Conservation (phyloP, 2,797 vertebrate genomes). For the Bradypus variegatus region DNA sequence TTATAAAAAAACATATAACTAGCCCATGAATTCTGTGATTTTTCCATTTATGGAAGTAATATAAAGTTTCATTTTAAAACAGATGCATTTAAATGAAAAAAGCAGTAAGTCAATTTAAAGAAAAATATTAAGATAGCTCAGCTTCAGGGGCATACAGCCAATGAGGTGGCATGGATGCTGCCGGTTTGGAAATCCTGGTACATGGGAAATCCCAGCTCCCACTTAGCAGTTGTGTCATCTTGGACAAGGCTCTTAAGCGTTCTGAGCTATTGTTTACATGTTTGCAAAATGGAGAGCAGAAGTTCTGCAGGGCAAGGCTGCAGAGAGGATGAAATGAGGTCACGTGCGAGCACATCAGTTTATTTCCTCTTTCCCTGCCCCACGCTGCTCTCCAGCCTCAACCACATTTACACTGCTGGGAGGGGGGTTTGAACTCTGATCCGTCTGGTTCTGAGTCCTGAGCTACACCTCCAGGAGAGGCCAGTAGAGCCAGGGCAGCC, state of each 20-base stretch:
- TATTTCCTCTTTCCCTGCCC: not conserved
- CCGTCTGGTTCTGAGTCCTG: not conserved
- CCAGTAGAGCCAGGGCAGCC: not conserved
- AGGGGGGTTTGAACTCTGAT: not conserved
- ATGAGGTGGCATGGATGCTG: accelerated
- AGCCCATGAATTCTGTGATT: constrained; percentile 29
- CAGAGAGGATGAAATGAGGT: not conserved
- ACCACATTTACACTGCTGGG: not conserved
- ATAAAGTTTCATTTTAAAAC: constrained; percentile 39
- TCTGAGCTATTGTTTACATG: constrained; percentile 31
- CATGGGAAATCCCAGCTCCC: not conserved
- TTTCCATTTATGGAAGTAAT: not conserved
- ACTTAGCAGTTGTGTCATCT: not conserved
- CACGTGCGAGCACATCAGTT: not conserved
- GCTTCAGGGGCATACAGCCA: not conserved
- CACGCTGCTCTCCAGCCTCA: not conserved
- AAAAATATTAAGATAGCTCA: not conserved
- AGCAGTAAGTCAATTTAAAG: not conserved
- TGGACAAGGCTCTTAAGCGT: not conserved
- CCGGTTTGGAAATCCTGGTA: not conserved
- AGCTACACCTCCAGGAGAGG: not conserved
- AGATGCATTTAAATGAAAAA: constrained; percentile 23
- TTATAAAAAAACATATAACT: constrained; percentile 33
- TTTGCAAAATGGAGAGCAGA: not conserved
- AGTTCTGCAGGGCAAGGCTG: not conserved